Evolutionary conservation across 2,888 invertebrate species (phyloP).

Genomic region (Oegoconia quadripuncta): DNA sequence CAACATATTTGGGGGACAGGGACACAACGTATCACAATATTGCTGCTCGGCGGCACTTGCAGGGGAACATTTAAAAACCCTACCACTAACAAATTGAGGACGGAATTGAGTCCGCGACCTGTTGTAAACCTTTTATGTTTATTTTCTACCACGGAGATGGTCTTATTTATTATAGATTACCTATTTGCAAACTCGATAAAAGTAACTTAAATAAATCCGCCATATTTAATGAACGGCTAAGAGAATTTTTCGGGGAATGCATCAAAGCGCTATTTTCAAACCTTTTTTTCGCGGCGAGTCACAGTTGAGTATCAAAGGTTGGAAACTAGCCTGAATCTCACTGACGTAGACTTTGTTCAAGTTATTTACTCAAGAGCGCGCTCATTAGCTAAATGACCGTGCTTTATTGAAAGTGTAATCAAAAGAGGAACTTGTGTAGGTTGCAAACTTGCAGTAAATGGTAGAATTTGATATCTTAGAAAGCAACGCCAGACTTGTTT

Average conservation of each 20-base stretch:
- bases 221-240: constrained; percentile 7
- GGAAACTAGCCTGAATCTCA: constrained; percentile 47
- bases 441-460: constrained; percentile 6
- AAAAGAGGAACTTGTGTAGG: constrained; percentile 34
- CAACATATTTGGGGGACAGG: too few species aligned
- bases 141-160: too few species aligned
- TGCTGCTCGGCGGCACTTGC: too few species aligned
- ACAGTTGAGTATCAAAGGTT: constrained; percentile 53
- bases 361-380: constrained; percentile 66
- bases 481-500: constrained; percentile 1
- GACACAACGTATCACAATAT: too few species aligned
- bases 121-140: too few species aligned
- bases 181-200: constrained; percentile 3
- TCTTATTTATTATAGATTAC: too few species aligned
- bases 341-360: constrained; percentile 64
- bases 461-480: constrained; percentile 4
- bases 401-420: constrained; percentile 63
- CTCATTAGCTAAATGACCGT: constrained; percentile 74
- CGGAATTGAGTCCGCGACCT: too few species aligned
- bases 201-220: constrained; percentile 5
- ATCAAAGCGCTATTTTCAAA: constrained; percentile 3
- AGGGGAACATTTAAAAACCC: too few species aligned
- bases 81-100: too few species aligned
- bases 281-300: constrained; percentile 29
- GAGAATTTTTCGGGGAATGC: constrained; percentile 6